Percentiles rank a stretch among this genome's conserved stretches.
These are phyloP conservation scores for Pemphredon lugubris DNA, from an alignment of 2,888 invertebrate genomes.

Conservation along the genomic window DNA sequence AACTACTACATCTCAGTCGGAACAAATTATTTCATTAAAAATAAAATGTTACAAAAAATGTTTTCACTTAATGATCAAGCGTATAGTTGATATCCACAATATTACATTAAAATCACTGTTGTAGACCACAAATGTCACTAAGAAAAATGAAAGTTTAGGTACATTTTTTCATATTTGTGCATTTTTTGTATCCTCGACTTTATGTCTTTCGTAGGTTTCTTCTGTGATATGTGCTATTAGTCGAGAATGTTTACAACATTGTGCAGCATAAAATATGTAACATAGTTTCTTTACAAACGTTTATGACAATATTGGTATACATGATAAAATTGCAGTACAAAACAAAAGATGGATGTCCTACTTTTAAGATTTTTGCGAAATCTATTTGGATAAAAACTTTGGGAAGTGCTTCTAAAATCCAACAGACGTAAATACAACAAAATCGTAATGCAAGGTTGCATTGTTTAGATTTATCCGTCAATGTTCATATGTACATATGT, in stretches of 20 bases:
- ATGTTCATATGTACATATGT: slow-evolving; percentile 61
- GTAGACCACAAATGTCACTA: slow-evolving; percentile 42
- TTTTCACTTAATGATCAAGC: slow-evolving; percentile 65
- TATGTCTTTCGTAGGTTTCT: slow-evolving; percentile 57
- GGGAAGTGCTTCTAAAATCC: slow-evolving; percentile 4
- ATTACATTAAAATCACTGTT: slow-evolving; percentile 52
- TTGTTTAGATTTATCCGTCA: slow-evolving; percentile 43
- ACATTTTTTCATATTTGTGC: slow-evolving; percentile 55
- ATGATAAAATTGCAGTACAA: slow-evolving; percentile 64
- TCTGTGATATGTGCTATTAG: slow-evolving; percentile 63
- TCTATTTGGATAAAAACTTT: slow-evolving; percentile 21
- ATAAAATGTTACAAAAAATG: slow-evolving; percentile 67
- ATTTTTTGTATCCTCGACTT: slow-evolving; percentile 56
- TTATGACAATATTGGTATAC: slow-evolving; percentile 67
- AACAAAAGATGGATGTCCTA: slow-evolving; percentile 46
- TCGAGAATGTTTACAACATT: slow-evolving; percentile 54
- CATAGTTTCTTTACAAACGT: slow-evolving; percentile 63
- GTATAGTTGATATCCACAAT: slow-evolving; percentile 64
- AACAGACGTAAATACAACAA: not conserved
- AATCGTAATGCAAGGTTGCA: slow-evolving; percentile 34
- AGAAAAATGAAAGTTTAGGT: slow-evolving; percentile 47
- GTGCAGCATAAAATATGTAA: slow-evolving; percentile 59
- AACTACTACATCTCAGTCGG: slow-evolving; percentile 49
- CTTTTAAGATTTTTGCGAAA: slow-evolving; percentile 59
- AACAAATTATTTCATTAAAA: slow-evolving; percentile 69